Base-by-base conservation (phyloP, 2,113 vertebrate genomes). In the Engraulis encrasicolus region DNA sequence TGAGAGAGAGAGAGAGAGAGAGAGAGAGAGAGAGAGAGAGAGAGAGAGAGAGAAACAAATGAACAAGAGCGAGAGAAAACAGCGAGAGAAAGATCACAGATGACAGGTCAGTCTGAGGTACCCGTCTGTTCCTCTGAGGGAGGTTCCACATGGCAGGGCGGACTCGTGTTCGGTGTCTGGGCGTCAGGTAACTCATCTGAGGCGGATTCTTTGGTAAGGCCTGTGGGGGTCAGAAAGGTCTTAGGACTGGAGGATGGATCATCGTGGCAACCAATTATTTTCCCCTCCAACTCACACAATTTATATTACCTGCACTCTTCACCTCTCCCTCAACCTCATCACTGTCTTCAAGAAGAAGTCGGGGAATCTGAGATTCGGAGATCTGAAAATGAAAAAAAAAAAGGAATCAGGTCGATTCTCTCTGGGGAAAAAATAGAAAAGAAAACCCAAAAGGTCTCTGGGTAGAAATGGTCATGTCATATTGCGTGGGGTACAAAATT, bases 221-320 rank as follows among this genome's bases (percentile, higher is more conserved):
- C 66, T 74, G 66, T 66, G 31, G 50, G 31, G 66, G 66, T 74
- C 66, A 74, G 66, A 74, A 0, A 18, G 66, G 31, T 15, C 66
- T 74, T 74, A 74, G 66, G 27, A 31, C 15, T 11, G 31, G 31
- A 74, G 27, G n/a, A n/a, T n/a, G n/a, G n/a, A 74, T 31, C 27
- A 31, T 23, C 17, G 14, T 14, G 31, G 23, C 27, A 74, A 31
- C 27, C 66, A 74, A 74, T 74, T 74, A 74, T 74, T 34, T 74
- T 15, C 23, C 34, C 66, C 23, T 31, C 66, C 66, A 74, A 74
- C 27, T 31, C 31, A 74, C 66, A 74, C 54, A 74, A 74, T 74
- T 74, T 74, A 80, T 11, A 74, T 74, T 74, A 74, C 66, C 66
- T 74, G 66, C 66, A 74, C 27, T 74, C 27, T 74, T 74, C 66